Evolutionary conservation across 2,888 invertebrate species (phyloP).

Genomic region (Lagria hirta): DNA sequence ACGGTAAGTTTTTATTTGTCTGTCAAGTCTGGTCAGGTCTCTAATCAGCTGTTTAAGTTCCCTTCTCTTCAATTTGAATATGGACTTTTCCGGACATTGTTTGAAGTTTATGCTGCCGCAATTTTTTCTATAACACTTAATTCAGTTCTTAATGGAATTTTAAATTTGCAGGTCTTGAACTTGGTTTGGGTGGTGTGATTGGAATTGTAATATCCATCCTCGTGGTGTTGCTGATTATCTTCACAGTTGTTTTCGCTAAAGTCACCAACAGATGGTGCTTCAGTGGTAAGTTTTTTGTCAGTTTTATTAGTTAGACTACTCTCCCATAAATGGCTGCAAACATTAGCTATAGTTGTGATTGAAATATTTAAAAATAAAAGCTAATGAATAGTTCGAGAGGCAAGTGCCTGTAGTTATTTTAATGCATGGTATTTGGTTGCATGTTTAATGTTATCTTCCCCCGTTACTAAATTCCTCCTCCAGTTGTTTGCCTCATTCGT

Average conservation of each 20-base stretch:
- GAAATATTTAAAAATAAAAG: constrained; percentile 12
- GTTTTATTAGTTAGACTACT: neutral
- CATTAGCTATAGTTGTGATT: constrained; percentile 18
- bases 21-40: too few relatives aligned
- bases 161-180: constrained; percentile 60
- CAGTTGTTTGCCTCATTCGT: neutral
- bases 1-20: constrained; percentile 35
- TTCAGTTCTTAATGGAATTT: too few relatives aligned
- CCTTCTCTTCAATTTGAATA: too few relatives aligned
- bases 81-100: too few relatives aligned
- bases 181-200: constrained; percentile 75
- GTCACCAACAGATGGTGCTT: constrained; percentile 86
- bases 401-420: constrained; percentile 7
- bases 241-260: constrained; percentile 72
- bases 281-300: constrained; percentile 68
- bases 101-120: too few relatives aligned
- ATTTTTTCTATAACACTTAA: too few relatives aligned
- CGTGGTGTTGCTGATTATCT: constrained; percentile 64
- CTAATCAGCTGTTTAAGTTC: too few relatives aligned
- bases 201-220: constrained; percentile 74
- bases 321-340: constrained; percentile 15
- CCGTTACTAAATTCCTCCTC: too few relatives aligned
- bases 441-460: constrained; percentile 4
- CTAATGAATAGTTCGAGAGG: constrained; percentile 12
- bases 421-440: constrained; percentile 12